Evolutionary conservation across 2,797 vertebrate genomes (phyloP).

Genomic region (Myotis findleyi): DNA sequence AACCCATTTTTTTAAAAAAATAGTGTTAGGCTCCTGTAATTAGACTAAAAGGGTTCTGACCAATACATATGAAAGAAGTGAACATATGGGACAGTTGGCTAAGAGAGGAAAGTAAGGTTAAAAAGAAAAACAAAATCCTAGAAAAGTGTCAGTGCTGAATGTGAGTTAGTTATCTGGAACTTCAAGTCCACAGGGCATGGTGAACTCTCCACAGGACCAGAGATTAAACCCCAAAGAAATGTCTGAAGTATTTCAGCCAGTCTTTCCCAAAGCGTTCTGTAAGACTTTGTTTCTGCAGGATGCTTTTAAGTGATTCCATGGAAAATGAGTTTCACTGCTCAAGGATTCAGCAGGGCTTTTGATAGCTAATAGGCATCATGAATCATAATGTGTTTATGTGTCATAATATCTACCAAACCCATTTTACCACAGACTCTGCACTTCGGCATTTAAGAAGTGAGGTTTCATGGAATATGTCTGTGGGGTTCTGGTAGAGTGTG

Average conservation of each 20-base stretch:
- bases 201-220: no score
- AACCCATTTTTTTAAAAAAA: not conserved
- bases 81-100: not conserved
- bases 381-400: not conserved
- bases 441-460: not conserved
- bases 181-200: not conserved
- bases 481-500: not conserved
- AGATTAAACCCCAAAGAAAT: not conserved
- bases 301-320: not conserved
- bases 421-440: not conserved
- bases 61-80: not conserved
- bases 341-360: not conserved
- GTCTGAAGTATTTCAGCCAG: not conserved
- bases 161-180: constrained; percentile 14
- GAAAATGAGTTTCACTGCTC: not conserved
- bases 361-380: not conserved
- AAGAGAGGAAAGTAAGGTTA: not conserved
- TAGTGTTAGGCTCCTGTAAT: not conserved
- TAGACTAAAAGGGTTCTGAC: not conserved
- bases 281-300: not conserved
- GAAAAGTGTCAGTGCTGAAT: not conserved
- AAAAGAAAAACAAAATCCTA: not conserved
- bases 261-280: not conserved
- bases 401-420: not conserved
- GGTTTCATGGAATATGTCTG: not conserved